Base-by-base conservation (phyloP, 2,113 vertebrate species). In the Oceanites oceanicus region DNA sequence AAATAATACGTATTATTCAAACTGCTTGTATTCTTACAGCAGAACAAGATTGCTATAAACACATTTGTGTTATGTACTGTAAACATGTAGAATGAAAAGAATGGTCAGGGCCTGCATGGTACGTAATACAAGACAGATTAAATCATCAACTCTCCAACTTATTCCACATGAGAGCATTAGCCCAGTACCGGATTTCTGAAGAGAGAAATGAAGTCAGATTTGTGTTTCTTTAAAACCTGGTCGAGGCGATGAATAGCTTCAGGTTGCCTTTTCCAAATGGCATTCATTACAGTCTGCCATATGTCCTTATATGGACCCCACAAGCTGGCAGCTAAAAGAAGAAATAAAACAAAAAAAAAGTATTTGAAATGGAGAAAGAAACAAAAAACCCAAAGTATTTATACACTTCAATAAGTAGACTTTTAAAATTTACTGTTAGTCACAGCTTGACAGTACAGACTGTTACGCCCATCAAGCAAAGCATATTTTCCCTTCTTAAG, bases 281-380 rank as follows among this genome's bases (percentile, higher is more conserved):
- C 99, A 49, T 98, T 99, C 72, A 98, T 98, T 86, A 99, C 99
- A 1, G 99, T 99, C 79, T 99, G 99, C 99, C 98, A 99, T 65
- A 99, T 97, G 93, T 99, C 99, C 90, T 99, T 99, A 92, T 99
- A 99, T 13, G 99, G 99, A 38, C 99, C 99, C 99, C 99, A 99
- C 78, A 99, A 98, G 98, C 99, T 99, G 97, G 99, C 99, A 97
- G 99, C 99, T 99, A 80, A 42, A 96, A 90, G 53, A 80, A 92
- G 88, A 74, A 58, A 91, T 67, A 61, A 87, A 88, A 67, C 30
- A 79, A 90, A 45, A 8, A 45, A 45, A 45, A 45, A 10, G 80
- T 42, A 85, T 89, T 81, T 67, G 78, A 83, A 96, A 94, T 9
- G 25, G 22, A 92, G 66, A 95, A 90, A 61, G 21, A 70, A 55